Conservation (phyloP, 1,140 invertebrate species). For the Brachystomella parvula region DNA sequence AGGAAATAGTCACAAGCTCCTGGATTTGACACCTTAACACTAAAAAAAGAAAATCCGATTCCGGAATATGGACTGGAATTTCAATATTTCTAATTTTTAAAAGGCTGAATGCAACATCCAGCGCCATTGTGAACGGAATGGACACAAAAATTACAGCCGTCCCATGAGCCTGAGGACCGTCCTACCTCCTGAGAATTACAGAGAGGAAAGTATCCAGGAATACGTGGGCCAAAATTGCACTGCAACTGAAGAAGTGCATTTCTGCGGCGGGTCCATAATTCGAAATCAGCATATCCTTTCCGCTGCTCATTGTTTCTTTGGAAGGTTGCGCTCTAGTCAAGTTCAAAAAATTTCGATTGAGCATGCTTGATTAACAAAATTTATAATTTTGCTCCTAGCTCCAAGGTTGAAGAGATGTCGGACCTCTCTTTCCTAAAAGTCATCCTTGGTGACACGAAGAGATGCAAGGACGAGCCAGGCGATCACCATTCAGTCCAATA, state of each 20-base stretch:
- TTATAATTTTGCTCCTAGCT: conserved; percentile 1
- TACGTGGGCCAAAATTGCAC: background rate
- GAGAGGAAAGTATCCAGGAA: background rate
- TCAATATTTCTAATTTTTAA: background rate
- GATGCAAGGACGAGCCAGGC: conserved; percentile 10
- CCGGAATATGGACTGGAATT: background rate
- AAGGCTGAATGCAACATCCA: no score
- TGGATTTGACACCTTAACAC: background rate
- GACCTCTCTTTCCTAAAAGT: conserved; percentile 6
- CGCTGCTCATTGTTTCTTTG: conserved; percentile 45
- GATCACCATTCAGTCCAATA: conserved; percentile 3
- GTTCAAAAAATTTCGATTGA: background rate
- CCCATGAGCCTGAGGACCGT: background rate
- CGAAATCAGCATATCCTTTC: conserved; percentile 39
- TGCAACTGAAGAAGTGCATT: conserved; percentile 3
- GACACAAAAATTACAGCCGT: background rate
- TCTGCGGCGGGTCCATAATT: conserved; percentile 43
- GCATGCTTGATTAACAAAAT: background rate
- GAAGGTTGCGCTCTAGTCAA: background rate
- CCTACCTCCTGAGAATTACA: background rate
- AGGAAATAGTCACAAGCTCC: background rate
- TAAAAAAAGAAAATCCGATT: background rate
- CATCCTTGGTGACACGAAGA: conserved; percentile 20
- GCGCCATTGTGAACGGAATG: background rate
- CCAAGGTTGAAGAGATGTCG: conserved; percentile 11